These are phyloP conservation scores for Brachionus manjavacas DNA, from an alignment of 1,140 invertebrate species.

Conservation along the genomic window DNA sequence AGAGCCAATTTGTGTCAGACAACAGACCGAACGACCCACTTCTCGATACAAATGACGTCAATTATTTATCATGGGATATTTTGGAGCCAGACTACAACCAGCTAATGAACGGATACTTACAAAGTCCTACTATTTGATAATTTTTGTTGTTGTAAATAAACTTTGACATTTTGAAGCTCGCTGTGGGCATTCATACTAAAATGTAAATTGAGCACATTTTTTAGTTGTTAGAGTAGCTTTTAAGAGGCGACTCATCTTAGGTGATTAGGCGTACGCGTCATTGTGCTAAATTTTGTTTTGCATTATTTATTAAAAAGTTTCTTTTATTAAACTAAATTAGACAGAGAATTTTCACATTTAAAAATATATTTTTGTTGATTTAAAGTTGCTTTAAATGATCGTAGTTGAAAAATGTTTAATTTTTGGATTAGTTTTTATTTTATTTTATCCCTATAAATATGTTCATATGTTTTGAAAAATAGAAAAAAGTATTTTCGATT, in stretches of 20 bases:
- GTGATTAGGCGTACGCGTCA: not conserved
- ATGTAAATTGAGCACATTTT: not conserved
- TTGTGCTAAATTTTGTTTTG: not conserved
- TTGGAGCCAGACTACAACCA: conserved; percentile 16
- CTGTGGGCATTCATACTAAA: not conserved
- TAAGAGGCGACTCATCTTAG: not conserved
- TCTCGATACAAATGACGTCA: not conserved
- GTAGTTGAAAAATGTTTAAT: not conserved
- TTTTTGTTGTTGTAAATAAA: not conserved
- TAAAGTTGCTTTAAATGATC: not conserved
- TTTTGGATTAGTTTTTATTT: not conserved
- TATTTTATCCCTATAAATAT: not conserved
- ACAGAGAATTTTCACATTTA: not conserved
- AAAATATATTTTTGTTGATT: not conserved
- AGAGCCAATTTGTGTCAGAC: not conserved
- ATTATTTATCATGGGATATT: conserved; percentile 3
- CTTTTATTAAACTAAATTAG: not conserved
- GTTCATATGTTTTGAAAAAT: not conserved
- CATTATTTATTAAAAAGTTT: not conserved
- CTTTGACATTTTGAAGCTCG: not conserved
- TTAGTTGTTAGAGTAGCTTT: not conserved
- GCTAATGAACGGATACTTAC: not conserved
- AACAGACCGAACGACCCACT: not conserved
- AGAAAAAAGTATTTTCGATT: not conserved
- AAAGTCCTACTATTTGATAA: not conserved